A percentile compares a stretch with the other conserved stretches of the same genome.
Conservation (phyloP, 2,888 invertebrate species). For the Xestoiulus laeticollis region DNA sequence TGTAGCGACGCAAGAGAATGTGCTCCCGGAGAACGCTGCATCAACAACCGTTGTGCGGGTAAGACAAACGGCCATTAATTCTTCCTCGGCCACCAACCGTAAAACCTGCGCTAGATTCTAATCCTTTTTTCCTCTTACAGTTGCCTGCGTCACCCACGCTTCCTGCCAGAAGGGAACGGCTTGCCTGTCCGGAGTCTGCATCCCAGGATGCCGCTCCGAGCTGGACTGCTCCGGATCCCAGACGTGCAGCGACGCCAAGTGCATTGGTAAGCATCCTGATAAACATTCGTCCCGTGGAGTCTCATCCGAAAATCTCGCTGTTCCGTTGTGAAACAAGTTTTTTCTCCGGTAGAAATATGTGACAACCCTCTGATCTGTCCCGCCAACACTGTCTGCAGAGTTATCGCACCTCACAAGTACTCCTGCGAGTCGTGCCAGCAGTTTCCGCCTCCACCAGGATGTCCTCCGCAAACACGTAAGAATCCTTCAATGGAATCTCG, state of each 20-base stretch:
- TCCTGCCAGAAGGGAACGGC: conserved; percentile 83
- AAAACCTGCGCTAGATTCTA: too few relatives aligned
- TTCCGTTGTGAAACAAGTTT: too few relatives aligned
- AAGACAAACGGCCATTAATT: too few relatives aligned
- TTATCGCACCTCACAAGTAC: conserved; percentile 52
- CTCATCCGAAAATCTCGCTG: too few relatives aligned
- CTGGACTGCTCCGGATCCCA: conserved; percentile 79
- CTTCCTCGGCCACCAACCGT: too few relatives aligned
- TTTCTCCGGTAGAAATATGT: conserved; percentile 83
- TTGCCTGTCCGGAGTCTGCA: conserved; percentile 80
- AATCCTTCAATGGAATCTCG: too few relatives aligned
- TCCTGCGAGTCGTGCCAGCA: conserved; percentile 53
- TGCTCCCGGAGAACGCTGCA: conserved; percentile 79
- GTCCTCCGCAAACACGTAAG: conserved; percentile 52
- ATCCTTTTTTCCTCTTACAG: too few relatives aligned
- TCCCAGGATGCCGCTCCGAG: conserved; percentile 84
- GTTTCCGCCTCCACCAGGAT: conserved; percentile 50
- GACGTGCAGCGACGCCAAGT: conserved; percentile 85
- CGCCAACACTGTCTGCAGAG: conserved; percentile 78
- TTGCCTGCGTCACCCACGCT: conserved; percentile 81
- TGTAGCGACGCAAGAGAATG: conserved; percentile 82
- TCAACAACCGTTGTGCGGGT: conserved; percentile 75
- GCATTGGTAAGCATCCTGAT: conserved; percentile 70
- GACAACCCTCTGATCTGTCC: conserved; percentile 78
- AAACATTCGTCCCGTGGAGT: too few relatives aligned